Evolutionary conservation across 2,113 vertebrate genomes (phyloP).

Genomic region (Nibea coibor): DNA sequence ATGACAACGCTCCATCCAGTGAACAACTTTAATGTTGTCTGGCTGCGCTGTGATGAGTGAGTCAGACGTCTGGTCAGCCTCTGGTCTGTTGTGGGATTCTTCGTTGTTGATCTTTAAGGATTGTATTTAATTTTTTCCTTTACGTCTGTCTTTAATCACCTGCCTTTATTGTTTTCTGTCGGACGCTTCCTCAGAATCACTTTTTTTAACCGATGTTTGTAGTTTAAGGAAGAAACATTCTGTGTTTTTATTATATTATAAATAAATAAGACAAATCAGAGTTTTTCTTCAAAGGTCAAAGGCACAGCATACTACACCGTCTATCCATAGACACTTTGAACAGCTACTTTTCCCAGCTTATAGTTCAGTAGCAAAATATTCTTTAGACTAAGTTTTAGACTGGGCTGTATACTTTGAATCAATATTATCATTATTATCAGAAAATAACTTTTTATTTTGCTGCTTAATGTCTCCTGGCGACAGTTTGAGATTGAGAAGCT

Average conservation of each 20-base stretch:
- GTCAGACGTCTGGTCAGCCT: constrained; percentile 23
- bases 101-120: constrained; percentile 18
- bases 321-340: not conserved
- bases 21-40: constrained; percentile 25
- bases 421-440: no score
- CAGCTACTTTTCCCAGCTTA: no score
- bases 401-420: no score
- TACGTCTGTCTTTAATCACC: constrained; percentile 1
- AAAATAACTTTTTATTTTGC: no score
- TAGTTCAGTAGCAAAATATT: no score
- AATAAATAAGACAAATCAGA: not conserved
- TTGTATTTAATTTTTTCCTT: not conserved
- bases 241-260: not conserved
- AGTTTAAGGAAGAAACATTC: not conserved
- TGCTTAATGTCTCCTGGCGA: no score
- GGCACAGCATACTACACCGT: not conserved
- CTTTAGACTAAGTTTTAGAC: no score
- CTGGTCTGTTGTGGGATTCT: constrained; percentile 12
- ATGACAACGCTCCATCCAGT: constrained; percentile 38
- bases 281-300: not conserved
- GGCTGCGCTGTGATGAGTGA: constrained; percentile 34
- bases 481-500: no score
- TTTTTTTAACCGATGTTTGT: not conserved
- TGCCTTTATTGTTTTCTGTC: not conserved
- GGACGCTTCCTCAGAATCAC: not conserved